Percentiles rank a stretch among this genome's conserved stretches.
Conservation (phyloP, 2,797 vertebrate genomes). For the Microcaecilia unicolor region DNA sequence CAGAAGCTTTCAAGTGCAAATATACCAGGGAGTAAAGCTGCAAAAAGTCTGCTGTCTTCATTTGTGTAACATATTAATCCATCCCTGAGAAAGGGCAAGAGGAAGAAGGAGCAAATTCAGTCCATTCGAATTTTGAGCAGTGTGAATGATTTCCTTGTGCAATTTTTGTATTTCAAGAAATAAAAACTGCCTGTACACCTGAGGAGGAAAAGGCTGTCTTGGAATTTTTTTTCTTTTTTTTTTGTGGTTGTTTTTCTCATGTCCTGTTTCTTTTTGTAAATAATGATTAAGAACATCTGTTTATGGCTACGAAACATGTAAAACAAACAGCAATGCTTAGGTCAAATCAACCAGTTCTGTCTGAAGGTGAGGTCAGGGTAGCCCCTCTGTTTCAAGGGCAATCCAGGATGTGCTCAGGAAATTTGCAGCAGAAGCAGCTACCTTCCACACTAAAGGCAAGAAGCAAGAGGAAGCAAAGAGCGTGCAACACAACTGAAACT, state of each 20-base stretch:
- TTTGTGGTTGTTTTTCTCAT: slow-evolving; percentile 12
- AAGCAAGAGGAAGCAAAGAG: background rate
- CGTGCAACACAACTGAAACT: slow-evolving; percentile 30
- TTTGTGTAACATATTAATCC: slow-evolving; percentile 82
- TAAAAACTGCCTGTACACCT: slow-evolving; percentile 53
- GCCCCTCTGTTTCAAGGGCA: background rate
- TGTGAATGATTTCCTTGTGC: slow-evolving; percentile 82
- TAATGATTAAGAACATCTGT: slow-evolving; percentile 15
- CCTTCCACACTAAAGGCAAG: slow-evolving; percentile 2
- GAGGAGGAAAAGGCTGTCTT: slow-evolving; percentile 62
- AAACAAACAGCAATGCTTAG: slow-evolving; percentile 22
- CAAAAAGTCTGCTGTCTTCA: slow-evolving; percentile 64
- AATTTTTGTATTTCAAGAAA: slow-evolving; percentile 45
- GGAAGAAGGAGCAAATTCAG: slow-evolving; percentile 62
- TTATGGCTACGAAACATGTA: slow-evolving; percentile 12
- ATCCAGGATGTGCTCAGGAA: slow-evolving; percentile 17
- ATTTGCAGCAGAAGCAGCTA: slow-evolving; percentile 27
- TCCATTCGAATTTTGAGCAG: slow-evolving; percentile 63
- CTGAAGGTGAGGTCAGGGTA: slow-evolving; percentile 21
- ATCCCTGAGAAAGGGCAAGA: slow-evolving; percentile 82
- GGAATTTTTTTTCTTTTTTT: slow-evolving; percentile 12
- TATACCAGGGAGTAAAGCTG: slow-evolving; percentile 79
- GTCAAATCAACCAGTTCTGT: slow-evolving; percentile 5
- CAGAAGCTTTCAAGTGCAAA: slow-evolving; percentile 72
- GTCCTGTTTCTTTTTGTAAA: slow-evolving; percentile 24